Evolutionary conservation across 2,797 vertebrate species (phyloP).

Genomic region (Sebastes diploproa): DNA sequence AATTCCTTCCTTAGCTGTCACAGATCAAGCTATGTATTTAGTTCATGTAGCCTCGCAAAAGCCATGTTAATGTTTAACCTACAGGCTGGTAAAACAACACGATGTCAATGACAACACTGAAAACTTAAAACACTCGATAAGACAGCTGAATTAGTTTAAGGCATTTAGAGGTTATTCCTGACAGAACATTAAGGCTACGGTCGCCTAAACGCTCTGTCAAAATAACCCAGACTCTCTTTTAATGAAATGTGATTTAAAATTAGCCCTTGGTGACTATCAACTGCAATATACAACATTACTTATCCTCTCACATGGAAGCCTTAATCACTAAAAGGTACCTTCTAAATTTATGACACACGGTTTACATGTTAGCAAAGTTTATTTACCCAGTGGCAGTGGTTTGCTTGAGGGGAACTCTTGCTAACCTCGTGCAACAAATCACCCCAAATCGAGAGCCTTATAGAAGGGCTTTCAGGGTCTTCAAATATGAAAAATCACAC

Average conservation of each 20-base stretch:
- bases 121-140: constrained; percentile 22
- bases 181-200: constrained; percentile 39
- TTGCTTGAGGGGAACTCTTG: neutral
- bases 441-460: neutral
- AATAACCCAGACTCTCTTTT: constrained; percentile 37
- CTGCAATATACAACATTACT: constrained; percentile 14
- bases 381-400: neutral
- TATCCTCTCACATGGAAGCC: neutral
- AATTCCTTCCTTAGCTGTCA: neutral
- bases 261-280: constrained; percentile 59
- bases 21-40: neutral
- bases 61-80: constrained; percentile 18
- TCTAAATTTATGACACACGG: neutral
- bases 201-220: constrained; percentile 41
- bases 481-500: neutral
- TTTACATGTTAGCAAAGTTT: constrained; percentile 26
- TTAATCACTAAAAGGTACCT: neutral
- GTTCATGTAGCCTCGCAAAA: constrained; percentile 10
- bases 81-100: constrained; percentile 25
- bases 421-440: neutral
- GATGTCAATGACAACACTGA: constrained; percentile 25
- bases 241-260: constrained; percentile 54
- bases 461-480: neutral
- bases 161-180: constrained; percentile 58
- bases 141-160: constrained; percentile 66